A percentile compares a stretch with the other conserved stretches of the same genome.
Evolutionary conservation across 2,888 invertebrate species (phyloP).

Genomic region (Seira ritae): DNA sequence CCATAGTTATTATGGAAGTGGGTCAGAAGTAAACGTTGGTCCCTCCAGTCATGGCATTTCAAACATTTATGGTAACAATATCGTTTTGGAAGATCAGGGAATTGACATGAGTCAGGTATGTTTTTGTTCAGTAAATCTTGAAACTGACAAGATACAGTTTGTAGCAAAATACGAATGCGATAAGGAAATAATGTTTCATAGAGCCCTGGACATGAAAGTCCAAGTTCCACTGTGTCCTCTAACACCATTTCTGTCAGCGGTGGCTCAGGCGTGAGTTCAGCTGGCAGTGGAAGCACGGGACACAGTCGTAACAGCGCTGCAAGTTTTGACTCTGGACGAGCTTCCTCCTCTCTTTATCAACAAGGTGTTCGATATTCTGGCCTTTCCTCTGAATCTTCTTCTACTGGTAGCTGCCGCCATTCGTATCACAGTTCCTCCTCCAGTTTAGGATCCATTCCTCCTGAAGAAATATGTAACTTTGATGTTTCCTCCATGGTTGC

Average conservation of each 20-base stretch:
- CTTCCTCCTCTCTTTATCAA: slow-evolving; percentile 81
- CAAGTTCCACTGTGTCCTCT: slow-evolving; percentile 82
- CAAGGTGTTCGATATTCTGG: slow-evolving; percentile 71
- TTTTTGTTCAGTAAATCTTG: neutral
- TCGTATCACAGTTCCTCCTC: slow-evolving; percentile 76
- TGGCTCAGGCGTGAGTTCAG: slow-evolving; percentile 73
- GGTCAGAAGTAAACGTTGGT: neutral
- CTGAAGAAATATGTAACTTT: slow-evolving; percentile 80
- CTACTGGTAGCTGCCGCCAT: slow-evolving; percentile 80
- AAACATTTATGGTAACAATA: slow-evolving; percentile 71
- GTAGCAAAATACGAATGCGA: no score
- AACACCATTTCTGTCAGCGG: slow-evolving; percentile 89
- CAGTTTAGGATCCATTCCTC: slow-evolving; percentile 78
- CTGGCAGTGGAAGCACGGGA: slow-evolving; percentile 71
- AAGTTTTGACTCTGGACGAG: slow-evolving; percentile 92
- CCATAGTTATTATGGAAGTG: slow-evolving; percentile 30
- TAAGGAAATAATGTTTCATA: no score
- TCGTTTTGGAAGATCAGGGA: slow-evolving; percentile 90
- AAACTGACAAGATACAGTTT: no score
- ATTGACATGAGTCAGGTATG: slow-evolving; percentile 90
- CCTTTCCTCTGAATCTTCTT: slow-evolving; percentile 75
- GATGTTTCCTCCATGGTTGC: slow-evolving; percentile 76
- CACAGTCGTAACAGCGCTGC: slow-evolving; percentile 87
- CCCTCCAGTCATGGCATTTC: slow-evolving; percentile 1
- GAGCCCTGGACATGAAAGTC: slow-evolving; percentile 95